Conservation (phyloP, 2,113 vertebrate species). For the Myotis davidii region DNA sequence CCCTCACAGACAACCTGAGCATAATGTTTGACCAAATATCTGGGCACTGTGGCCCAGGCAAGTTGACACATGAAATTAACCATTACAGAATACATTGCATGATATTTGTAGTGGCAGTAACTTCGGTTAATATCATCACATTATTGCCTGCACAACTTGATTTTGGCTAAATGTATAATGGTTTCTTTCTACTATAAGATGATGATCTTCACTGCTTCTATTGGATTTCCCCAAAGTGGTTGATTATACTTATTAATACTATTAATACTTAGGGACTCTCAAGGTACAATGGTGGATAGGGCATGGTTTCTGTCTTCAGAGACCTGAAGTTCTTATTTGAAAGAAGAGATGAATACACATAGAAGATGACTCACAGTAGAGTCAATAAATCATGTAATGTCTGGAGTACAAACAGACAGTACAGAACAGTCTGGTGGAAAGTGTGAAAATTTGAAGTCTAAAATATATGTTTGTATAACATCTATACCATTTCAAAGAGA, state of each 20-base stretch:
- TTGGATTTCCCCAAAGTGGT: not conserved
- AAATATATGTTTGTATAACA: not conserved
- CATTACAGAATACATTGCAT: not conserved
- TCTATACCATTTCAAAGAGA: not conserved
- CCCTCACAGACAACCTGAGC: not conserved
- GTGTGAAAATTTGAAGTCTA: not conserved
- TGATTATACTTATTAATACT: not conserved
- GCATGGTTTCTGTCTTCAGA: not conserved
- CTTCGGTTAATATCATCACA: not conserved
- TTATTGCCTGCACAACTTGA: not conserved
- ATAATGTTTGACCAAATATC: not conserved
- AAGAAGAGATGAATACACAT: conserved; percentile 10
- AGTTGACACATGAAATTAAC: not conserved
- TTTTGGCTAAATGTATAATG: not conserved
- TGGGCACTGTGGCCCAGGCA: not conserved
- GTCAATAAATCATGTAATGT: not conserved
- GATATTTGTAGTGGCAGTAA: not conserved
- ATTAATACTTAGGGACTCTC: not conserved
- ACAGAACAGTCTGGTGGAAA: not conserved
- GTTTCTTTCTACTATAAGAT: not conserved
- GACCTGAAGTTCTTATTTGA: not conserved
- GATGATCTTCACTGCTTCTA: not conserved
- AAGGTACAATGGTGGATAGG: not conserved
- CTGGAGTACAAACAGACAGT: not conserved
- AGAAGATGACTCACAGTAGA: not conserved